phyloP scores from a whole-genome alignment of 92 coral and sea anemone species.

The Hydrozoanthus gracilis region DNA sequence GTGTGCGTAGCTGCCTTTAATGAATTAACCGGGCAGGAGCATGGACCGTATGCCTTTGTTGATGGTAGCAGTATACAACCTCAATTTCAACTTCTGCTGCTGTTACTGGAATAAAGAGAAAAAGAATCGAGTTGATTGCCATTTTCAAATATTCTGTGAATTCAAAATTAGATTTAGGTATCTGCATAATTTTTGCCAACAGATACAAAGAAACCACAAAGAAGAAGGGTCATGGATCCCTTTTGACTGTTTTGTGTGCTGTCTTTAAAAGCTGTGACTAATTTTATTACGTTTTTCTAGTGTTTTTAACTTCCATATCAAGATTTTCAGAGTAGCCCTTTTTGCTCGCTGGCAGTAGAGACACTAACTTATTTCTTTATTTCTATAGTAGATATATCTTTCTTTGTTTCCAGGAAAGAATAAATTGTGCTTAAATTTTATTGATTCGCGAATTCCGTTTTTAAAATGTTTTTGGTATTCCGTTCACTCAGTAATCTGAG shows the following conservation, averaged over 20 bases:
- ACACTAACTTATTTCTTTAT: neutral
- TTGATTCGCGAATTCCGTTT: constrained; percentile 3
- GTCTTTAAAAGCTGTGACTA: neutral
- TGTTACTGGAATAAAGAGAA: constrained; percentile 11
- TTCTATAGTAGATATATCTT: neutral
- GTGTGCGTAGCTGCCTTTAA: constrained; percentile 1
- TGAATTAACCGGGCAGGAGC: constrained; percentile 4
- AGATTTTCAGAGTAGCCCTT: neutral
- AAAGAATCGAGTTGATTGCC: constrained; percentile 1
- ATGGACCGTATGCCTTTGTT: neutral
- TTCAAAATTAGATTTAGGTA: neutral
- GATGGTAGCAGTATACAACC: neutral
- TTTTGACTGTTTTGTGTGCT: neutral
- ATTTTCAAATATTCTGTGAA: neutral
- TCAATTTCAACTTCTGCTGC: constrained; percentile 4
- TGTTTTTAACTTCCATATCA: neutral
- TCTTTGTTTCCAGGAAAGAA: neutral
- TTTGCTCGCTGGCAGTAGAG: neutral
- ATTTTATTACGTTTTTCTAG: neutral
- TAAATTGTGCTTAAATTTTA: neutral
- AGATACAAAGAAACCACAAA: neutral
- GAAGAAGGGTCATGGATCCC: neutral
- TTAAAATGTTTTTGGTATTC: neutral
- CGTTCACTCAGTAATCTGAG: neutral
- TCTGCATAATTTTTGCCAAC: constrained; percentile 12